A percentile compares a stretch with the other conserved stretches of the same genome.
Conservation (phyloP, 2,888 invertebrate genomes). For the Cosmopolites sordidus region DNA sequence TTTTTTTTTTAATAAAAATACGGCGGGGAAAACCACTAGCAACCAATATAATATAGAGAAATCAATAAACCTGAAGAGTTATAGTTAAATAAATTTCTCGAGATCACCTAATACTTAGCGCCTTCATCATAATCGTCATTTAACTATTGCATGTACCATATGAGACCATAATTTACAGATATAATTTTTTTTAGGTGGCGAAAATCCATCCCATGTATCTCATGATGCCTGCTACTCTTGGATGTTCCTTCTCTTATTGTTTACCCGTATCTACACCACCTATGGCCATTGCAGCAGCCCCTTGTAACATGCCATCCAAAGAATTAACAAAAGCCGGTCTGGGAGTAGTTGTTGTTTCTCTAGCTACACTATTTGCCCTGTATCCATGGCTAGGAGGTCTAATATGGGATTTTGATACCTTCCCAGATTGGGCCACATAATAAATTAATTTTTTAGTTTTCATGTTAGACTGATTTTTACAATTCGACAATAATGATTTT, state of each 20-base stretch:
- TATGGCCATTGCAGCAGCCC: slow-evolving; percentile 87
- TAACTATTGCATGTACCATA: too few relatives aligned
- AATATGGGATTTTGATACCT: slow-evolving; percentile 60
- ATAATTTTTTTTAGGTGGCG: slow-evolving; percentile 35
- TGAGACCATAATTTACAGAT: too few relatives aligned
- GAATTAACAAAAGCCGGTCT: slow-evolving; percentile 71
- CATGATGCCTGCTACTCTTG: slow-evolving; percentile 84
- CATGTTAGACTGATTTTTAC: not conserved
- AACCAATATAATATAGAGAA: too few relatives aligned
- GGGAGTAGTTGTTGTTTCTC: slow-evolving; percentile 70
- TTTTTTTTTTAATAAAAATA: too few relatives aligned
- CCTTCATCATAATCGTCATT: too few relatives aligned
- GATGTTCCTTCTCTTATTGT: slow-evolving; percentile 90
- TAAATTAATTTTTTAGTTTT: not conserved
- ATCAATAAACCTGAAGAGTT: too few relatives aligned
- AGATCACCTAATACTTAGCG: too few relatives aligned
- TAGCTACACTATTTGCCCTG: slow-evolving; percentile 64
- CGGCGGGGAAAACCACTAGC: too few relatives aligned
- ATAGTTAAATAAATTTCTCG: too few relatives aligned
- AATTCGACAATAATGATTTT: not conserved
- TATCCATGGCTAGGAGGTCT: slow-evolving; percentile 72
- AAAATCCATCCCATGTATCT: slow-evolving; percentile 80
- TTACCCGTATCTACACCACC: slow-evolving; percentile 93
- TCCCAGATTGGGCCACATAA: slow-evolving; percentile 57
- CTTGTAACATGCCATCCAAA: slow-evolving; percentile 71